Evolutionary conservation across 2,113 vertebrate species (phyloP), one percentile per base, ranked within the genome.

Genomic region (Siphamia tubifer): DNA sequence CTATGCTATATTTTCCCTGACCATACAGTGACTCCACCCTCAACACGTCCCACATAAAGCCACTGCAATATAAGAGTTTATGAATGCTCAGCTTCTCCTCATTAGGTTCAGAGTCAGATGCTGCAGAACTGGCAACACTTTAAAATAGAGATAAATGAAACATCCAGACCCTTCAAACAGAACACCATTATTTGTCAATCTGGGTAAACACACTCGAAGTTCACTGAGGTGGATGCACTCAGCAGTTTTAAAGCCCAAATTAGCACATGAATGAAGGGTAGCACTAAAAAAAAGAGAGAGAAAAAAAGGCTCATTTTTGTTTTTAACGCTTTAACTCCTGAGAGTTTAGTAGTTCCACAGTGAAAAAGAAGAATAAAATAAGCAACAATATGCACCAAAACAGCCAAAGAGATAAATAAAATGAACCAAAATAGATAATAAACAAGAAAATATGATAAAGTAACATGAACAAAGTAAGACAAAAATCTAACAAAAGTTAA

Each of bases 1-100:
- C 69, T 85, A 51, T 82, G 68, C 72, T 82, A 91, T 90, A 92
- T 91, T 91, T 90, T 71, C 81, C 62, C 39, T 70, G 49, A 87
- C 85, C 85, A 45, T 86, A 77, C 75, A 60, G 68, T 84, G 61
- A 79, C 90, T 87, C 92, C 92, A 90, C 92, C 92, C 87, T 85
- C 76, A 62, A 44, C 85, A 81, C 57, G 43, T 76, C 73, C 80
- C 89, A 89, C 83, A 88, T 81, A 79, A 89, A 88, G 81, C 65
- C 70, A 61, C 69, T 55, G 54, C 53, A 77, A 64, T 77, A 74
- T 60, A 51, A 81, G 63, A 81, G 69, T 83, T 86, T 86, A 80
- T 83, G 55, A 77, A 89, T 52, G 54, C 51, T 57, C 25, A 57
- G 60, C 35, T 60, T 74, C 74, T 77, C 36, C 40, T 74, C 66